A percentile compares a stretch with the other conserved stretches of the same genome.
Conservation (phyloP, 2,113 vertebrate genomes). For the Grantiella picta region DNA sequence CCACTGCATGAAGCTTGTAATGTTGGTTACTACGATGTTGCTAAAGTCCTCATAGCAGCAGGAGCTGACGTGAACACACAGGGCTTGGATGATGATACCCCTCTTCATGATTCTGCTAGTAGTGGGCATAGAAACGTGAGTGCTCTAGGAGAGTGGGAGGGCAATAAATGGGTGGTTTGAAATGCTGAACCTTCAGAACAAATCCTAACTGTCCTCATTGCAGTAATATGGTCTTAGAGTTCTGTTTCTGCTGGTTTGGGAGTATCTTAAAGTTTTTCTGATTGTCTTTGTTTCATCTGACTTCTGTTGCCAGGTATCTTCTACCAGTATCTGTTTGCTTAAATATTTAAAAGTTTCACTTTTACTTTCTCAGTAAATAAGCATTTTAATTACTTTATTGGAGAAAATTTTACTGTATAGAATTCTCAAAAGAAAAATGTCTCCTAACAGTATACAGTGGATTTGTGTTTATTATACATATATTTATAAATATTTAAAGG, state of each 20-base stretch:
- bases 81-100: constrained; percentile 96
- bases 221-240: background rate
- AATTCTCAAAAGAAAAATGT: background rate
- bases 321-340: background rate
- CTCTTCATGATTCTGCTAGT: constrained; percentile 95
- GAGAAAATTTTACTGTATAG: background rate
- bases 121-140: constrained; percentile 95
- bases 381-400: background rate
- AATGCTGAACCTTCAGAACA: background rate
- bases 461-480: background rate
- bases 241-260: background rate
- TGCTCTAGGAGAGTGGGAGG: background rate
- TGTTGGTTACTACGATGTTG: constrained; percentile 95
- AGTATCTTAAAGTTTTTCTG: background rate
- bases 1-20: constrained; percentile 98
- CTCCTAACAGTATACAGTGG: background rate
- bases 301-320: background rate
- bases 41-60: constrained; percentile 93
- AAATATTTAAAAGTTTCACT: background rate
- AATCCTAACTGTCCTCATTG: background rate
- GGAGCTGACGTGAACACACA: constrained; percentile 98
- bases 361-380: background rate
- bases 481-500: background rate
- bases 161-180: background rate
- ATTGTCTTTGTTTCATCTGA: background rate